phyloP scores from a whole-genome alignment of 2,797 vertebrate species.

The Phrynocephalus forsythii region DNA sequence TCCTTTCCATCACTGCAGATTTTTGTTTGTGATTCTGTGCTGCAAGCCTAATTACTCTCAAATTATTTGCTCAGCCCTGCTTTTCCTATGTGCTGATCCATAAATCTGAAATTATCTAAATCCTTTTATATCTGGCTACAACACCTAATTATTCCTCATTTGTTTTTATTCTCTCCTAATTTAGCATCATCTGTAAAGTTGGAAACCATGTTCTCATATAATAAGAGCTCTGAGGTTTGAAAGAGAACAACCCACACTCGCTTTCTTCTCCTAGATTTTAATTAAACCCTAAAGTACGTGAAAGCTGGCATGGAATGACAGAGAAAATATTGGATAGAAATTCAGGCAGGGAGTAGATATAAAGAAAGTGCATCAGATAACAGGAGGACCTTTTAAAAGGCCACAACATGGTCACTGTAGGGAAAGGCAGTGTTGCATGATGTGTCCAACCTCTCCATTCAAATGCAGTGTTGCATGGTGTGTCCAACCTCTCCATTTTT shows the following conservation, averaged over 20 bases:
- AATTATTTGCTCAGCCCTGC: slow-evolving; percentile 75
- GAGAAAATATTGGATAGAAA: not conserved
- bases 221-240: slow-evolving; percentile 75
- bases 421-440: not conserved
- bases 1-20: slow-evolving; percentile 61
- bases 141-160: slow-evolving; percentile 81
- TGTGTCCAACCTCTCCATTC: not conserved
- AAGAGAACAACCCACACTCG: slow-evolving; percentile 46
- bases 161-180: slow-evolving; percentile 81
- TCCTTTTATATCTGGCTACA: slow-evolving; percentile 78
- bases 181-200: slow-evolving; percentile 79
- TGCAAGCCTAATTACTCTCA: slow-evolving; percentile 76
- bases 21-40: slow-evolving; percentile 62
- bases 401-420: not conserved
- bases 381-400: not conserved
- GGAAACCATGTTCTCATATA: slow-evolving; percentile 80
- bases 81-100: slow-evolving; percentile 77
- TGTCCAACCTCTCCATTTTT: not conserved
- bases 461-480: not conserved
- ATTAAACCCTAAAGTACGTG: slow-evolving; percentile 73
- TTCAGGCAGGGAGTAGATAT: not conserved
- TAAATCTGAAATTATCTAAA: slow-evolving; percentile 75
- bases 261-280: slow-evolving; percentile 64
- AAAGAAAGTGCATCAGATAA: not conserved
- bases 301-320: slow-evolving; percentile 42